Evolutionary conservation across 2,113 vertebrate genomes (phyloP).

Genomic region (Monopterus albus): DNA sequence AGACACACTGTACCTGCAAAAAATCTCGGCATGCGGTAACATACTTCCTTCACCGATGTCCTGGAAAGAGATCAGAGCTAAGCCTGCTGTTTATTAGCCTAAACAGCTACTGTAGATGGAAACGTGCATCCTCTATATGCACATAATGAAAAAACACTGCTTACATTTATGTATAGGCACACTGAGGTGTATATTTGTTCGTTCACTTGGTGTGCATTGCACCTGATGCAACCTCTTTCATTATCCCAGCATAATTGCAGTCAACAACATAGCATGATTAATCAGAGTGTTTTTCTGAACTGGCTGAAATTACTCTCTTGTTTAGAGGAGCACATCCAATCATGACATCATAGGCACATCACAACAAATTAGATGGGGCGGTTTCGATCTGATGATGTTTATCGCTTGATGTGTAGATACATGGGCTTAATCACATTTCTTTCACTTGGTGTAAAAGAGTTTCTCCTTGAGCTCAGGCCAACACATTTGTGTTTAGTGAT

Average conservation of each 20-base stretch:
- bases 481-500: conserved; percentile 46
- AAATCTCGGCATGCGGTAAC: conserved; percentile 5
- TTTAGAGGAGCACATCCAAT: conserved; percentile 64
- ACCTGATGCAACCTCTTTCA: conserved; percentile 51
- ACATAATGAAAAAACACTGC: not conserved
- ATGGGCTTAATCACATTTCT: conserved; percentile 74
- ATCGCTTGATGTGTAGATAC: conserved; percentile 70
- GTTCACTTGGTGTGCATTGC: conserved; percentile 18
- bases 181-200: not conserved
- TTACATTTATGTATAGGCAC: not conserved
- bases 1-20: conserved; percentile 3
- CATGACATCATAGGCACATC: conserved; percentile 74
- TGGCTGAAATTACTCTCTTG: conserved; percentile 48
- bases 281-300: conserved; percentile 61
- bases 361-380: conserved; percentile 66
- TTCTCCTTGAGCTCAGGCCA: conserved; percentile 58
- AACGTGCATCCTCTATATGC: not conserved
- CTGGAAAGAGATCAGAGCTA: conserved; percentile 28
- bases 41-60: conserved; percentile 34
- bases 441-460: conserved; percentile 68
- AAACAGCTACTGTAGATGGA: conserved; percentile 20
- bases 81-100: conserved; percentile 1
- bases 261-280: conserved; percentile 58
- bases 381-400: conserved; percentile 75
- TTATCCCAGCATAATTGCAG: conserved; percentile 54